Base-by-base conservation (phyloP, 2,113 vertebrate species). In the Cynoglossus semilaevis region DNA sequence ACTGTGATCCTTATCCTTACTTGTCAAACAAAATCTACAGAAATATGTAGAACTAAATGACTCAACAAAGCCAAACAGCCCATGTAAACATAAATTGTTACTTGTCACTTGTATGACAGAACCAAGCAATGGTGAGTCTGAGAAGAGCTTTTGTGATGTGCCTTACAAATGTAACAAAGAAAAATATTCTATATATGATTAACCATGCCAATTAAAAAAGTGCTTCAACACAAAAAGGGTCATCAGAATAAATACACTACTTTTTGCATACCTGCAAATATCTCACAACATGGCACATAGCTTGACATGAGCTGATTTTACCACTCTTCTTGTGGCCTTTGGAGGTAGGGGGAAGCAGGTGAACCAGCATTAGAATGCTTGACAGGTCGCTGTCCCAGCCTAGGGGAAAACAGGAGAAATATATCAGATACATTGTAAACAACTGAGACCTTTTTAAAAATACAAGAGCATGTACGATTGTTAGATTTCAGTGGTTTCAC, bases 291-390 rank as follows among this genome's bases (percentile, higher is more conserved):
- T 60, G 55, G 43, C 53, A 1, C 0, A 9, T 36, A 37, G 37
- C 42, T 52, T 59, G 49, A 41, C 10, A 51, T 9, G 48, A 4
- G 34, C 66, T 68, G 15, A 60, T 68, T 47, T 59, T 67, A 0
- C 11, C 40, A 51, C 48, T 18, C 35, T 35, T 68, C 36, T 53
- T 53, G 36, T 53, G 56, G 35, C 65, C 42, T 69, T 48, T 54
- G 1, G 57, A 55, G n/a, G 57, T 61, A 2, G 36, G 57, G 1
- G 51, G 58, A 19, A 50, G 51, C 3, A 49, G n/a, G n/a, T n/a
- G n/a, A n/a, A n/a, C n/a, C n/a, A n/a, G n/a, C n/a, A n/a, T n/a
- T n/a, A n/a, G n/a, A n/a, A n/a, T n/a, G n/a, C n/a, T n/a, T n/a
- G n/a, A n/a, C n/a, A n/a, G n/a, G n/a, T n/a, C n/a, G n/a, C n/a